A percentile compares a stretch with the other conserved stretches of the same genome.
phyloP scores from a whole-genome alignment of 2,113 vertebrate species.

The sheep (Ovis aries) region DNA sequence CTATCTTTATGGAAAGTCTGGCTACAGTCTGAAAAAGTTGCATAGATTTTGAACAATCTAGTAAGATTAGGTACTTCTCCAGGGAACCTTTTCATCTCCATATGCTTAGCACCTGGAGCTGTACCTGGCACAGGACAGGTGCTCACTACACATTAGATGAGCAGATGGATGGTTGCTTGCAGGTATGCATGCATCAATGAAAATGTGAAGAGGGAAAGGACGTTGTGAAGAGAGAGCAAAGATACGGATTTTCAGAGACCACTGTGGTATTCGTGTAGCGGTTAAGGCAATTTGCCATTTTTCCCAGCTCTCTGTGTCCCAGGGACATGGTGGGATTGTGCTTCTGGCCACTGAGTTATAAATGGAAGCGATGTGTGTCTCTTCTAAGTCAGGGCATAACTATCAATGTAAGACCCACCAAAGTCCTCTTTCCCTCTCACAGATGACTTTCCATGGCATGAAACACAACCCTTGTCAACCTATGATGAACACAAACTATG shows the following conservation, averaged over 20 bases:
- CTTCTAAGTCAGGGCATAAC: neutral
- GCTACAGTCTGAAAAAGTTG: neutral
- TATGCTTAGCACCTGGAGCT: neutral
- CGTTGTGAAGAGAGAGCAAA: neutral
- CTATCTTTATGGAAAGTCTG: neutral
- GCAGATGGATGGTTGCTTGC: too few species aligned
- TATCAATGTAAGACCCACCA: neutral
- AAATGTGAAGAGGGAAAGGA: neutral
- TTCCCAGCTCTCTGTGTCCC: neutral
- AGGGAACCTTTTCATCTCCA: neutral
- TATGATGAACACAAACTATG: neutral
- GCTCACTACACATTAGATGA: neutral
- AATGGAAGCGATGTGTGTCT: neutral
- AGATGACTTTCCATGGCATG: neutral
- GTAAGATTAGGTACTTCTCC: neutral
- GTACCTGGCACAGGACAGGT: neutral
- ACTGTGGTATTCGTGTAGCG: fast-evolving
- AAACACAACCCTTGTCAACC: neutral
- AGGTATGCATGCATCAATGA: neutral
- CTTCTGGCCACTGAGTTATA: neutral
- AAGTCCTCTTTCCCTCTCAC: neutral
- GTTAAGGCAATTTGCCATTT: neutral
- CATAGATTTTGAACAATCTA: neutral
- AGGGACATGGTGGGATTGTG: neutral
- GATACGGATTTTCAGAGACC: neutral